Evolutionary conservation across 2,888 invertebrate genomes (phyloP).

Genomic region (Nematopogon swammerdamellus): DNA sequence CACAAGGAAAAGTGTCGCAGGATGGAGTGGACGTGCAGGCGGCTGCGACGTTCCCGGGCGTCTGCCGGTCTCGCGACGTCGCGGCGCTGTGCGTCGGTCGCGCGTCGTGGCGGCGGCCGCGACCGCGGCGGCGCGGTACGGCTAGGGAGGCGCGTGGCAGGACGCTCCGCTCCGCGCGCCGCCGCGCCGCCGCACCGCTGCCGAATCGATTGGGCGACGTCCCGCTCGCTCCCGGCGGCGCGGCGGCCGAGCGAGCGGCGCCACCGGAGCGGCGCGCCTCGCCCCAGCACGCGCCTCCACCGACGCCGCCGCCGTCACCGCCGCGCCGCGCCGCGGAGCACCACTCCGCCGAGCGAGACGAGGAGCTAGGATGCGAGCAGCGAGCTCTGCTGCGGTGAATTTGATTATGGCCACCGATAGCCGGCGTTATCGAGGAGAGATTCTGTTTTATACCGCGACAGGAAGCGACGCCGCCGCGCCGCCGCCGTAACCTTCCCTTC

Average conservation of each 20-base stretch:
- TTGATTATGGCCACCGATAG: slow-evolving; percentile 7
- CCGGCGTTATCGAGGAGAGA: slow-evolving; percentile 6
- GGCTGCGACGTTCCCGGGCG: slow-evolving; percentile 52
- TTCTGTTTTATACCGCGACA: slow-evolving; percentile 1
- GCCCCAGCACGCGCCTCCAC: slow-evolving; percentile 5
- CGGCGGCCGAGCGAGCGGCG: background rate
- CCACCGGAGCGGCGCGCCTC: too few relatives aligned
- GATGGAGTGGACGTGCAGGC: slow-evolving; percentile 35
- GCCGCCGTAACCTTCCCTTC: background rate
- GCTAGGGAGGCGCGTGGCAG: slow-evolving; percentile 4
- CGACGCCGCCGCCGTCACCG: too few relatives aligned
- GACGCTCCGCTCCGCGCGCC: slow-evolving; percentile 1
- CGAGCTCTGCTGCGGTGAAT: slow-evolving; percentile 1
- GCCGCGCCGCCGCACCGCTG: slow-evolving; percentile 5
- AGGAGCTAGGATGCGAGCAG: slow-evolving; percentile 3
- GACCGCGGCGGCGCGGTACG: slow-evolving; percentile 54
- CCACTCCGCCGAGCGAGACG: background rate
- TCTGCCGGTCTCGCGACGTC: slow-evolving; percentile 59
- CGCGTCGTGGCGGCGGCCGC: slow-evolving; percentile 59
- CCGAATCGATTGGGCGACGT: slow-evolving; percentile 10
- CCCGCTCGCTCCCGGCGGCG: slow-evolving; percentile 6
- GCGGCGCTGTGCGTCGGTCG: slow-evolving; percentile 45
- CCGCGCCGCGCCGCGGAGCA: slow-evolving; percentile 1
- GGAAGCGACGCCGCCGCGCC: slow-evolving; percentile 17
- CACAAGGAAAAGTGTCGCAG: slow-evolving; percentile 2